Evolutionary conservation across 2,888 invertebrate species (phyloP), one percentile per base, ranked within the genome.

Genomic region (Capitulum mitella): DNA sequence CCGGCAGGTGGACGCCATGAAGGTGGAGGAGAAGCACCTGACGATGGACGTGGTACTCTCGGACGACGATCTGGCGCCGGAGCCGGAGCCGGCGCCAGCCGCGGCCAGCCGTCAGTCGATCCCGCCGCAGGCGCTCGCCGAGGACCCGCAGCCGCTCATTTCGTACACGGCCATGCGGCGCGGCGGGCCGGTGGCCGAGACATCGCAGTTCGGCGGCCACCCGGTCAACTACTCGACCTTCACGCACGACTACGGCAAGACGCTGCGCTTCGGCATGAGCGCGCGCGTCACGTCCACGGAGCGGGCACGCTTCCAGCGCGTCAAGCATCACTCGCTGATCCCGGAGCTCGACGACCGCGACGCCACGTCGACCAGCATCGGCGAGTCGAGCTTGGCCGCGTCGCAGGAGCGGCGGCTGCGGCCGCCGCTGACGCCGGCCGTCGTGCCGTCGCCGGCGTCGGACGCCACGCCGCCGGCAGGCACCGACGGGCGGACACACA

Each of bases 21-120:
- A 29, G 26, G 70, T 70, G 70, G 70, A 70, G 70, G 70, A 70
- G 70, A 70, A 70, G 40, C 70, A 70, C 70, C 70, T 70, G 70
- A 70, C 70, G 26, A 37, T 70, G 70, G 70, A 70, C 40, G 70
- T 70, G 40, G 70, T 70, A 22, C 70, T 70, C 40, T 70, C 70
- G 26, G 40, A 70, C 3, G 70, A 70, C 26, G 70, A 70, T 22
- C 8, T 70, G 22, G 40, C 16, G 58, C 58, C 58, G 29, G 58
- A 58, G 58, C 8, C 26, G 3, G 34, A 34, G 32, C 64, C 16
- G 19, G 34, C 19, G 64, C 19, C 64, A 1, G 26, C 29, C 58
- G 43, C 43, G 26, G 26, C 54, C 54, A 26, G 26, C 54, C 19
- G 54, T 3, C 26, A 58, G 6, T 29, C 29, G 10, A n/a, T 10